Percentiles rank a stretch among this genome's conserved stretches.
phyloP scores from a whole-genome alignment of 2,888 invertebrate genomes.

The Agrilus cyanescens region DNA sequence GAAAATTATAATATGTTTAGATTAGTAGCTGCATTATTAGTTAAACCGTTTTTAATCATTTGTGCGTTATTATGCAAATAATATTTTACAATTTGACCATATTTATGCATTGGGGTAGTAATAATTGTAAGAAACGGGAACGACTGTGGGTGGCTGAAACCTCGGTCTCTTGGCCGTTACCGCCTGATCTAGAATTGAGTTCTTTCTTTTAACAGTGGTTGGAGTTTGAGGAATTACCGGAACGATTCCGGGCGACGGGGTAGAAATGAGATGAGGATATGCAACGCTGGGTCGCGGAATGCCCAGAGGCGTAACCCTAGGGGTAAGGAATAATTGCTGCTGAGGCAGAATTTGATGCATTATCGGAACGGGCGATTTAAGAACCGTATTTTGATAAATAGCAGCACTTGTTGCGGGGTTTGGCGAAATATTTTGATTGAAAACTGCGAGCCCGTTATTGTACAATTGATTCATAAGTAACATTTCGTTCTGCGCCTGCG shows the following conservation, averaged over 20 bases:
- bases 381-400: conserved; percentile 8
- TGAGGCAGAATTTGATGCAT: conserved; percentile 27
- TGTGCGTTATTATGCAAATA: too few species aligned
- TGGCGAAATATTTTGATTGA: conserved; percentile 25
- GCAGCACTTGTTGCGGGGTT: conserved; percentile 11
- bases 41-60: too few species aligned
- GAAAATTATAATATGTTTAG: too few species aligned
- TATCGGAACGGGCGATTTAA: conserved; percentile 17
- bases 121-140: conserved; percentile 29
- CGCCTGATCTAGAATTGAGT: conserved; percentile 31
- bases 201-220: conserved; percentile 33
- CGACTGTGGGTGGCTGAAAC: conserved; percentile 23
- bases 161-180: conserved; percentile 29
- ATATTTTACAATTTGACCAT: too few species aligned
- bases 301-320: conserved; percentile 16
- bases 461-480: conserved; percentile 33
- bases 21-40: too few species aligned
- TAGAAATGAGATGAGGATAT: conserved; percentile 23
- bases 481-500: conserved; percentile 33
- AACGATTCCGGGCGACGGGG: conserved; percentile 21
- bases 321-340: conserved; percentile 17
- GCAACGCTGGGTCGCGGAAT: conserved; percentile 20
- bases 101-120: conserved; percentile 33
- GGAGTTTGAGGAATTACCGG: conserved; percentile 29
- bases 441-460: conserved; percentile 32